Evolutionary conservation across 2,797 vertebrate genomes (phyloP).

Genomic region (Mormyrus proboscirostris): DNA sequence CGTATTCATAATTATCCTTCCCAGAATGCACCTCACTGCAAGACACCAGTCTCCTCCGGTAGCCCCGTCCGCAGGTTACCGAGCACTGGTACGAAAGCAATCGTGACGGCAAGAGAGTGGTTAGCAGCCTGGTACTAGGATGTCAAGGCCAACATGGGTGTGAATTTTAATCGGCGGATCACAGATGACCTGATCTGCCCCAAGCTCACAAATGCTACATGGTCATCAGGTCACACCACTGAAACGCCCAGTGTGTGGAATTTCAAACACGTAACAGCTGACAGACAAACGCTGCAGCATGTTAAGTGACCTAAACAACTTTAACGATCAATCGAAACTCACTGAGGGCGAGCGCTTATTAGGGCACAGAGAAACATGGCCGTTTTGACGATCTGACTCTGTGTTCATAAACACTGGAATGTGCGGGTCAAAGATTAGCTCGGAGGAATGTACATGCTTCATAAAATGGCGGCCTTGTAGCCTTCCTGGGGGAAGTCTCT

Average conservation of each 20-base stretch:
- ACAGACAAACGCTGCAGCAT: background rate
- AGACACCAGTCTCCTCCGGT: constrained; percentile 84
- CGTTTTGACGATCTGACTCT: background rate
- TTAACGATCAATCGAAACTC: background rate
- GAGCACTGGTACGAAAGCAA: constrained; percentile 70
- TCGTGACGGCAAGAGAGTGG: background rate
- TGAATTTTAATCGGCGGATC: background rate
- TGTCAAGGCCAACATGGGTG: background rate
- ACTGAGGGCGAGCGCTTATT: background rate
- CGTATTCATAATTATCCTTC: constrained; percentile 86
- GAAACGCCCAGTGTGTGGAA: background rate
- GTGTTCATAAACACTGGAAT: background rate
- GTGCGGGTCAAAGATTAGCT: background rate
- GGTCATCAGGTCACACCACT: background rate
- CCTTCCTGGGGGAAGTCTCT: background rate
- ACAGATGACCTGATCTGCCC: background rate
- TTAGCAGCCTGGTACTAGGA: background rate
- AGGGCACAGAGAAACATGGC: background rate
- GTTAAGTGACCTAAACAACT: background rate
- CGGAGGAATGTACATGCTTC: background rate
- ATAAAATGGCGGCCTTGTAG: background rate
- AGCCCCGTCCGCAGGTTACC: constrained; percentile 83
- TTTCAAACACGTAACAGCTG: background rate
- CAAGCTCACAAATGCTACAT: background rate
- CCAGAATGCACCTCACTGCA: constrained; percentile 89